Conservation (phyloP, 2,888 invertebrate genomes). For the Tolmerus cingulatus region DNA sequence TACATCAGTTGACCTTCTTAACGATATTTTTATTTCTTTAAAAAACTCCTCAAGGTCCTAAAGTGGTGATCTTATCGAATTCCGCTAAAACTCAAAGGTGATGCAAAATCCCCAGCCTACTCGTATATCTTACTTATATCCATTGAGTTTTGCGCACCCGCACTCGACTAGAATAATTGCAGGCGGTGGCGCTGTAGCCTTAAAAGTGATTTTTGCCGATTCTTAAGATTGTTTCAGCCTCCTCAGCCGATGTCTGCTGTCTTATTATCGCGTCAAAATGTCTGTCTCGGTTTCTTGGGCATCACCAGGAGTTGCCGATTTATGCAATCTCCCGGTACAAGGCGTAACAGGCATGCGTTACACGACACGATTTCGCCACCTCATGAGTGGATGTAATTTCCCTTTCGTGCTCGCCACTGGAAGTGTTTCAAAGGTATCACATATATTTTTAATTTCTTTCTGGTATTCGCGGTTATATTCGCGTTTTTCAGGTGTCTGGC, state of each 20-base stretch:
- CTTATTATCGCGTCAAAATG: neutral
- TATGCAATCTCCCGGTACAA: conserved; percentile 7
- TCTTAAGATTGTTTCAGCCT: neutral
- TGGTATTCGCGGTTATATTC: neutral
- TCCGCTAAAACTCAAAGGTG: neutral
- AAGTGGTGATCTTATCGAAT: neutral
- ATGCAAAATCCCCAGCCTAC: neutral
- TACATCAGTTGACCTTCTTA: neutral
- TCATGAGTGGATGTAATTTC: conserved; percentile 16
- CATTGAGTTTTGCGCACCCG: neutral
- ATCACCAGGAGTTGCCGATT: neutral
- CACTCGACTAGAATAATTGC: neutral
- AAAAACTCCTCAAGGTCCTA: neutral
- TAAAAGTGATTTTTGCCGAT: neutral
- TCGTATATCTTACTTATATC: neutral
- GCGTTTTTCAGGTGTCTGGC: neutral
- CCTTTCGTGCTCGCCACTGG: conserved; percentile 26
- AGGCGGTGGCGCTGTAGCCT: neutral
- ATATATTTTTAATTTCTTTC: neutral
- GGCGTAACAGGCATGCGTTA: conserved; percentile 20
- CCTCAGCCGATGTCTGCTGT: neutral
- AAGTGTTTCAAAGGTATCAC: conserved; percentile 20
- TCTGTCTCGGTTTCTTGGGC: conserved; percentile 16
- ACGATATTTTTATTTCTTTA: neutral
- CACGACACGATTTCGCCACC: conserved; percentile 21